Conservation (phyloP, 1,140 invertebrate species). For the Drosophila parvula region DNA sequence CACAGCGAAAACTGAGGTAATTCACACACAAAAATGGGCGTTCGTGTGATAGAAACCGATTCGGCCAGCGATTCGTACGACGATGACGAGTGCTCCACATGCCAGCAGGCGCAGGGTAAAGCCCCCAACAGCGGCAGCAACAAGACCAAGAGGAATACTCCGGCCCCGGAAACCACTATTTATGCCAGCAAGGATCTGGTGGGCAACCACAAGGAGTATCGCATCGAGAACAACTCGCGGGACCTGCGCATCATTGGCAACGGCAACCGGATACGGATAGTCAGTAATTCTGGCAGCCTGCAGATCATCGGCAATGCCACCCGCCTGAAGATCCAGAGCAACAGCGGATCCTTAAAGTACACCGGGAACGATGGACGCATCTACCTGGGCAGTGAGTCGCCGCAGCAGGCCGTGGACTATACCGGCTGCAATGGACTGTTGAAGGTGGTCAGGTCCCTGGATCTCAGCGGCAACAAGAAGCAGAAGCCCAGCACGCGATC, state of each 20-base stretch:
- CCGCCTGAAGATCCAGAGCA: constrained; percentile 70
- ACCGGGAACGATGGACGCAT: constrained; percentile 80
- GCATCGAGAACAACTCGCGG: constrained; percentile 69
- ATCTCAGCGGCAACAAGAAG: constrained; percentile 36
- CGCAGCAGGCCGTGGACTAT: constrained; percentile 70
- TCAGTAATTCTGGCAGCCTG: constrained; percentile 60
- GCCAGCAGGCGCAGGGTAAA: constrained; percentile 46
- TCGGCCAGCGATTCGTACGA: constrained; percentile 74
- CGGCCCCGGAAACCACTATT: constrained; percentile 15
- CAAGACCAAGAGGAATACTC: constrained; percentile 34
- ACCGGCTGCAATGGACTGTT: constrained; percentile 77
- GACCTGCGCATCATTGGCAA: constrained; percentile 78
- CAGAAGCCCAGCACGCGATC: constrained; percentile 42
- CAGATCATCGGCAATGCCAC: constrained; percentile 75
- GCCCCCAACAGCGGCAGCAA: constrained; percentile 6
- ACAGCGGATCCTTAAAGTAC: constrained; percentile 66
- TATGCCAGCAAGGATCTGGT: constrained; percentile 68
- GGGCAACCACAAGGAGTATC: constrained; percentile 79
- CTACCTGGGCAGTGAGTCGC: constrained; percentile 70
- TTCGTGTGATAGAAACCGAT: constrained; percentile 67
- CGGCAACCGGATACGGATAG: constrained; percentile 72
- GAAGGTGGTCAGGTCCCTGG: constrained; percentile 72
- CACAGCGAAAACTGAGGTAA: constrained; percentile 30
- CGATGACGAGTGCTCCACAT: constrained; percentile 64
- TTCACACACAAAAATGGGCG: constrained; percentile 66